phyloP scores from a whole-genome alignment of 1,140 invertebrate genomes.

The Ceratoteleas bidentatus region DNA sequence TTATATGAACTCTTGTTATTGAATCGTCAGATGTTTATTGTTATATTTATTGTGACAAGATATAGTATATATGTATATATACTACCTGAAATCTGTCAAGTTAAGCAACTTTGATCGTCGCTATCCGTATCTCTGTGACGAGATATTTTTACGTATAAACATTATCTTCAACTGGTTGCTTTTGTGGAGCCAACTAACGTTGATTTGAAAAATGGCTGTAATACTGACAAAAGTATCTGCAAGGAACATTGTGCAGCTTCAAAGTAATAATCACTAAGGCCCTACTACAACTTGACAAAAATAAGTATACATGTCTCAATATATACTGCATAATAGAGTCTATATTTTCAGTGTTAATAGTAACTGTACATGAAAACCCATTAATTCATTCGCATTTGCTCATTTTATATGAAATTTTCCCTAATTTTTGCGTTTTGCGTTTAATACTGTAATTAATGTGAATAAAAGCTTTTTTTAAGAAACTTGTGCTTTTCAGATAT shows the following conservation, averaged over 20 bases:
- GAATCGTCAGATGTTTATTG: constrained; percentile 48
- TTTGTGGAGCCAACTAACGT: too few species aligned
- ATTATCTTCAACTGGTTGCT: too few species aligned
- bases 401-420: constrained; percentile 1
- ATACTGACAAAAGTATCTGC: constrained; percentile 26
- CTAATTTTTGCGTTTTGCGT: not conserved
- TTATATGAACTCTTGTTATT: constrained; percentile 50
- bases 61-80: constrained; percentile 29
- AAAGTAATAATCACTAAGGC: constrained; percentile 40
- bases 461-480: not conserved
- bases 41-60: constrained; percentile 41
- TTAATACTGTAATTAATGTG: too few species aligned
- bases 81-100: constrained; percentile 31
- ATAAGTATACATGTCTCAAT: constrained; percentile 46
- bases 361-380: constrained; percentile 15
- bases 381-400: constrained; percentile 38
- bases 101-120: constrained; percentile 7
- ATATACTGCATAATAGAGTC: constrained; percentile 43
- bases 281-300: constrained; percentile 31
- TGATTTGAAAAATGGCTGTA: not conserved
- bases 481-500: constrained; percentile 1
- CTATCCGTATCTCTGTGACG: too few species aligned
- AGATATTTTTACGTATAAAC: too few species aligned
- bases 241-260: constrained; percentile 54
- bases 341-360: constrained; percentile 48